Evolutionary conservation across 1,140 invertebrate species (phyloP).

Genomic region (Aricia agestis): DNA sequence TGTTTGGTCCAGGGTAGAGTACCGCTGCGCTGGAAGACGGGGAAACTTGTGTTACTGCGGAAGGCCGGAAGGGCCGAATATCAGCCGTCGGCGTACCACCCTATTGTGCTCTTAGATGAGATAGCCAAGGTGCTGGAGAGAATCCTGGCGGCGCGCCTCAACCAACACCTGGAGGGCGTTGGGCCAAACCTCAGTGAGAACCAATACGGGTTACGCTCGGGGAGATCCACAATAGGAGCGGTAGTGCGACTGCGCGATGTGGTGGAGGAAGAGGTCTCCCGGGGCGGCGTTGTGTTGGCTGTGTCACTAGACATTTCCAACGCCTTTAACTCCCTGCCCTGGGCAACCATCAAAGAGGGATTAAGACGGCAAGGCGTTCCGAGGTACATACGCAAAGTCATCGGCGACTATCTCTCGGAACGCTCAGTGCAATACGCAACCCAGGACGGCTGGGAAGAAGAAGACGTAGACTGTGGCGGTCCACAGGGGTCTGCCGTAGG

Average conservation of each 20-base stretch:
- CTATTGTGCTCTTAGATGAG: slow-evolving; percentile 11
- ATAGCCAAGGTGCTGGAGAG: slow-evolving; percentile 15
- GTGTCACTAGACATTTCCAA: background rate
- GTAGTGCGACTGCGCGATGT: background rate
- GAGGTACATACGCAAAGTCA: background rate
- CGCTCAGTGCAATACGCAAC: too few species aligned
- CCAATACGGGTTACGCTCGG: slow-evolving; percentile 12
- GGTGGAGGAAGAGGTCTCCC: background rate
- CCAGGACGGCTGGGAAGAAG: too few species aligned
- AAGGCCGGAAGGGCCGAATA: background rate
- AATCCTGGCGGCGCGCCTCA: background rate
- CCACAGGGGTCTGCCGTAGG: too few species aligned
- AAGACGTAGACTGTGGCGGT: too few species aligned
- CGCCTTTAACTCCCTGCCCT: background rate
- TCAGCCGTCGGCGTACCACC: slow-evolving; percentile 1
- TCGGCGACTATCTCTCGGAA: background rate
- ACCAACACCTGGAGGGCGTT: background rate
- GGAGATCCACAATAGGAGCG: slow-evolving; percentile 5
- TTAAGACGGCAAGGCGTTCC: background rate
- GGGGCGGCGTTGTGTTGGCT: background rate
- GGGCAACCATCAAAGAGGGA: background rate
- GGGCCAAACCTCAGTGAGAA: slow-evolving; percentile 14
- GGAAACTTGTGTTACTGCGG: background rate
- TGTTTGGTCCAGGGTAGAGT: background rate
- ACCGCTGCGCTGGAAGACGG: slow-evolving; percentile 7